These are phyloP conservation scores for Emesis furor DNA, from an alignment of 2,888 invertebrate genomes.

Conservation along the genomic window DNA sequence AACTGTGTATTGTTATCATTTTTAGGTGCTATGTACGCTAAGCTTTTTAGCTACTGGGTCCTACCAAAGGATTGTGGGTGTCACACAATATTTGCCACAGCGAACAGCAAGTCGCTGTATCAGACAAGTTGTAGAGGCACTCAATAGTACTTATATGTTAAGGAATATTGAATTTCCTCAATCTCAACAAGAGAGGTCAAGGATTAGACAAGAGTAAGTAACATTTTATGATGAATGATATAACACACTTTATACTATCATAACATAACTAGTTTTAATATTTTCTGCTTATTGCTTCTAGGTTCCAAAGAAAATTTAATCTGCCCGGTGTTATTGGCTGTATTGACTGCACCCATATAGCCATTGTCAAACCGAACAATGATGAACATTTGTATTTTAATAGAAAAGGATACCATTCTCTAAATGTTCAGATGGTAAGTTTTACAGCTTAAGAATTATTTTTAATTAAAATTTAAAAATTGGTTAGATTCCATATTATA, in stretches of 20 bases:
- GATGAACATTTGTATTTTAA: conserved; percentile 69
- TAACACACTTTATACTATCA: neutral
- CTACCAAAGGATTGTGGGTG: conserved; percentile 62
- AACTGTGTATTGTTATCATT: neutral
- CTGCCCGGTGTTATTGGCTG: conserved; percentile 63
- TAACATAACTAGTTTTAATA: conserved; percentile 1
- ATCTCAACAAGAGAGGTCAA: conserved; percentile 49
- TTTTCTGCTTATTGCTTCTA: conserved; percentile 35
- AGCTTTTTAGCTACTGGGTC: conserved; percentile 64
- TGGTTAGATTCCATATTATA: conserved; percentile 1
- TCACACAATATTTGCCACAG: conserved; percentile 55
- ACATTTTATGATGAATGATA: neutral
- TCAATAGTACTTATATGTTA: conserved; percentile 27
- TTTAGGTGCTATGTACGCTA: conserved; percentile 52
- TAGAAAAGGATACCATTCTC: conserved; percentile 72
- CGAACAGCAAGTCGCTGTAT: conserved; percentile 66
- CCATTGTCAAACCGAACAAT: conserved; percentile 59
- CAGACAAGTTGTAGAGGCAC: conserved; percentile 59
- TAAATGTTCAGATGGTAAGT: conserved; percentile 71
- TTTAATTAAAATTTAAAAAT: conserved; percentile 2
- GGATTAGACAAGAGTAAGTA: conserved; percentile 52
- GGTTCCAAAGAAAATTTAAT: conserved; percentile 61
- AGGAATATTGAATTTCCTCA: conserved; percentile 53
- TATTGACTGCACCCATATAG: conserved; percentile 69
- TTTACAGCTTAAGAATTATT: neutral